A percentile compares a stretch with the other conserved stretches of the same genome.
phyloP scores from a whole-genome alignment of 2,113 vertebrate genomes.

The Osmerus mordax region DNA sequence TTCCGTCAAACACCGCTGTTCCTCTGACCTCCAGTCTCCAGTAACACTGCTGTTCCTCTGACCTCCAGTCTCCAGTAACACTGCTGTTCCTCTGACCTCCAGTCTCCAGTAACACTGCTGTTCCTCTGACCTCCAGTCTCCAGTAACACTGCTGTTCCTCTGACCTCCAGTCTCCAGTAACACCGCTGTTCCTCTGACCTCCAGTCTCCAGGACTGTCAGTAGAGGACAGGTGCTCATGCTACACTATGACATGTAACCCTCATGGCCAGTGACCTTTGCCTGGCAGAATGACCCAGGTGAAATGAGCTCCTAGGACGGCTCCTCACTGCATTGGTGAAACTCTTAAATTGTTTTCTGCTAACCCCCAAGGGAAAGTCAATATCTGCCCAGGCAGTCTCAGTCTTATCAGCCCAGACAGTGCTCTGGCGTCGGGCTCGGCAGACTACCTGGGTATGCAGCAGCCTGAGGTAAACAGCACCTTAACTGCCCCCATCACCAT shows the following conservation, averaged over 20 bases:
- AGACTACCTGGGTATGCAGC: slow-evolving; percentile 38
- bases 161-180: too few species aligned
- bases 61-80: too few species aligned
- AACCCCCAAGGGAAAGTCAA: slow-evolving; percentile 19
- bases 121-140: too few species aligned
- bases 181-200: too few species aligned
- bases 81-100: too few species aligned
- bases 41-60: too few species aligned
- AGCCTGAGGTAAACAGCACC: slow-evolving; percentile 43
- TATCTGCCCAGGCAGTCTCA: slow-evolving; percentile 43
- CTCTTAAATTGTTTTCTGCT: too few species aligned
- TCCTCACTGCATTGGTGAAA: neutral
- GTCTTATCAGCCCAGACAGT: slow-evolving; percentile 51
- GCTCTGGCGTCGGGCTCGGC: slow-evolving; percentile 47
- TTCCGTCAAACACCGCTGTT: slow-evolving; percentile 10
- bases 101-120: too few species aligned
- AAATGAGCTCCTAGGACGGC: neutral
- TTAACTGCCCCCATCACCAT: slow-evolving; percentile 43
- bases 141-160: too few species aligned
- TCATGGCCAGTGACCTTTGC: neutral
- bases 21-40: too few species aligned
- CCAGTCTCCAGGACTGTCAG: neutral
- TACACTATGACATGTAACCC: too few species aligned
- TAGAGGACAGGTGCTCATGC: neutral
- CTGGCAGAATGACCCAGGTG: neutral